phyloP scores from a whole-genome alignment of 2,113 vertebrate genomes.

The Athene cunicularia region DNA sequence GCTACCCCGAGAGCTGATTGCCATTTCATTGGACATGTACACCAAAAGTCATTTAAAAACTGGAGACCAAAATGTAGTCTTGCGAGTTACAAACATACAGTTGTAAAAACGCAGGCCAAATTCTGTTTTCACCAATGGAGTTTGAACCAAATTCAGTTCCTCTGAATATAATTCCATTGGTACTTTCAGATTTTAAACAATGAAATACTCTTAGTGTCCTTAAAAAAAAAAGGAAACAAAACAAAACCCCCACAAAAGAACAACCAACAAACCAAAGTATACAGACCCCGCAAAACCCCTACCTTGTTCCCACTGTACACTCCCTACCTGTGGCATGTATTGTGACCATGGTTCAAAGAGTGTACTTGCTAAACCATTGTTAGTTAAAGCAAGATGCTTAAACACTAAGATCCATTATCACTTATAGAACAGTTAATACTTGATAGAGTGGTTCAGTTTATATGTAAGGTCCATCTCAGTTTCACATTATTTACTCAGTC shows the following conservation, averaged over 20 bases:
- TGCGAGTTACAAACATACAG: slow-evolving; percentile 67
- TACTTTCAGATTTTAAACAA: slow-evolving; percentile 66
- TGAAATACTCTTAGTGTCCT: slow-evolving; percentile 60
- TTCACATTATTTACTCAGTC: slow-evolving; percentile 88
- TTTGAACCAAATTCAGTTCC: slow-evolving; percentile 55
- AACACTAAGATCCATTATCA: slow-evolving; percentile 68
- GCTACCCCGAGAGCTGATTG: slow-evolving; percentile 29
- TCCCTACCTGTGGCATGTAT: slow-evolving; percentile 78
- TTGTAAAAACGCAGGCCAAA: background rate
- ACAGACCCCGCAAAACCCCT: slow-evolving; percentile 63
- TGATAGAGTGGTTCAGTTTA: slow-evolving; percentile 79
- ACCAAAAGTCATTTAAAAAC: slow-evolving; percentile 50
- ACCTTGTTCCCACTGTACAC: slow-evolving; percentile 43
- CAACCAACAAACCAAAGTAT: slow-evolving; percentile 57
- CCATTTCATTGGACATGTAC: slow-evolving; percentile 43
- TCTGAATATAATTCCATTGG: slow-evolving; percentile 54
- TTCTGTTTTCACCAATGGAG: slow-evolving; percentile 25
- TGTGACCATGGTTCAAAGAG: slow-evolving; percentile 81
- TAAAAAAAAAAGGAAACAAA: background rate
- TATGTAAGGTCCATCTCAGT: slow-evolving; percentile 71
- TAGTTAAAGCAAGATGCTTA: slow-evolving; percentile 73
- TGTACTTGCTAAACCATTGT: slow-evolving; percentile 80
- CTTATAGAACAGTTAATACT: slow-evolving; percentile 82
- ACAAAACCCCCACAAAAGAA: background rate
- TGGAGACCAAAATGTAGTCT: slow-evolving; percentile 23